A percentile compares a stretch with the other conserved stretches of the same genome.
Conservation (phyloP, 2,888 invertebrate genomes). For the Drosophila atripex region DNA sequence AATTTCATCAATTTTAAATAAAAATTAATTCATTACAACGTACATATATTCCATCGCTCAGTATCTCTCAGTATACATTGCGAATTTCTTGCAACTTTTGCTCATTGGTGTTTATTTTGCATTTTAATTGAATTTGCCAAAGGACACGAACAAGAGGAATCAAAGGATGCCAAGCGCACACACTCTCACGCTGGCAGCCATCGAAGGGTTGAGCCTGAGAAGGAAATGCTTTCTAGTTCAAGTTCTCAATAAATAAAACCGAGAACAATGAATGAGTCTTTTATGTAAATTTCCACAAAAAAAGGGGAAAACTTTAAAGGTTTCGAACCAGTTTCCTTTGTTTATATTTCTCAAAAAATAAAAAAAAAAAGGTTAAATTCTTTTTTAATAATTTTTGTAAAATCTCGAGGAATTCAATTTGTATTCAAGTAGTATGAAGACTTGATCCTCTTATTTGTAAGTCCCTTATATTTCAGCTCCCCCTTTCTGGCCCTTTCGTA, state of each 20-base stretch:
- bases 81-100: conserved; percentile 46
- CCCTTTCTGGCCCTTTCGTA: background rate
- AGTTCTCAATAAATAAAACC: conserved; percentile 22
- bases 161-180: conserved; percentile 7
- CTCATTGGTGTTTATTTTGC: conserved; percentile 65
- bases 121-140: conserved; percentile 70
- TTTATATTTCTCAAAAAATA: background rate
- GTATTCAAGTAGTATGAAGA: conserved; percentile 1
- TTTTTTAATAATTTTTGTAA: too few species aligned
- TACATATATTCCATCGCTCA: conserved; percentile 18
- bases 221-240: background rate
- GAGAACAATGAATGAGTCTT: conserved; percentile 10
- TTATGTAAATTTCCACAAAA: conserved; percentile 1
- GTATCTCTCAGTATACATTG: conserved; percentile 41
- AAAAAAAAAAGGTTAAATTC: background rate
- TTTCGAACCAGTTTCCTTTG: background rate
- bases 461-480: background rate
- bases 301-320: conserved; percentile 1
- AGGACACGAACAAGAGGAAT: conserved; percentile 12
- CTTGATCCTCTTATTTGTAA: background rate
- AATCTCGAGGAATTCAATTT: background rate
- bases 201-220: conserved; percentile 6
- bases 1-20: too few species aligned
- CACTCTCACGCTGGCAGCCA: background rate
- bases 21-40: too few species aligned